These are phyloP conservation scores for Prinia subflava DNA, from an alignment of 2,113 vertebrate genomes.

Conservation along the genomic window DNA sequence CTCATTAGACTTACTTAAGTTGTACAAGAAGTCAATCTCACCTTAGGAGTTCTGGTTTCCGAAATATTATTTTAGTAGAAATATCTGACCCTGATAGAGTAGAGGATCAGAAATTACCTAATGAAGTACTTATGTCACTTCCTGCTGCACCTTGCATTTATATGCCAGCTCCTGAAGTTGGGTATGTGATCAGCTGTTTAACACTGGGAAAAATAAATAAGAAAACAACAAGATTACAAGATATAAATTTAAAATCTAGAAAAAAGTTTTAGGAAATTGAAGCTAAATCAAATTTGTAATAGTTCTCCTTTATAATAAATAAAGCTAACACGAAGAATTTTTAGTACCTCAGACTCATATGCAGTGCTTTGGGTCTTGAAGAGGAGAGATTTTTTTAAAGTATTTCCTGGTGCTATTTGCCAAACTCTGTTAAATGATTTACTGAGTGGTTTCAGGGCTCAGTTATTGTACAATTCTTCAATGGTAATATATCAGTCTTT, in stretches of 20 bases:
- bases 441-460: neutral
- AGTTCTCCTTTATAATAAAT: neutral
- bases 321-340: neutral
- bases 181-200: neutral
- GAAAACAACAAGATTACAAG: neutral
- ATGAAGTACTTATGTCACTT: neutral
- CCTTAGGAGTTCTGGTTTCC: neutral
- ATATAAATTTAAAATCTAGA: neutral
- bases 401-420: neutral
- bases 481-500: neutral
- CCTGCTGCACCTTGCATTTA: neutral
- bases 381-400: neutral
- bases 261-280: neutral
- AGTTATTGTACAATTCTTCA: neutral
- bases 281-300: neutral
- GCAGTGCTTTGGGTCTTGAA: neutral
- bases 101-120: neutral
- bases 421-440: constrained; percentile 20
- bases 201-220: neutral
- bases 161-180: neutral
- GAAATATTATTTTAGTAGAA: neutral
- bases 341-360: neutral
- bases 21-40: neutral
- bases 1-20: neutral
- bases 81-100: neutral